Base-by-base conservation (phyloP, 2,888 invertebrate species). In the Acrocyrtus sp. region DNA sequence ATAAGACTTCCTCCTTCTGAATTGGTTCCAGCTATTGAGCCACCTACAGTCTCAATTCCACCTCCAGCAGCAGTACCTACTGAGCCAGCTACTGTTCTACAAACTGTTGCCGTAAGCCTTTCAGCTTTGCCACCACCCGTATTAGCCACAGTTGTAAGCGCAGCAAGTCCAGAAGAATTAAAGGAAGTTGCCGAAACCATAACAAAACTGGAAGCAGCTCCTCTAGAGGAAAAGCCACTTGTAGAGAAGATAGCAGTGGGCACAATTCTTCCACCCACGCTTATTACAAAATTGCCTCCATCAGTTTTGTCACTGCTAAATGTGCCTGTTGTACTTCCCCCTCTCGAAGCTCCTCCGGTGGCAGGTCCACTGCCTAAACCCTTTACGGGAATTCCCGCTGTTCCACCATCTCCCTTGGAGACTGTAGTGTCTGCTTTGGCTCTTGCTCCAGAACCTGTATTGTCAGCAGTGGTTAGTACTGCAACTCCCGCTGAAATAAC, bases 121-220 rank as follows among this genome's bases (percentile, higher is more conserved):
- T 5, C 24, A 8, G 50, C 24, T 6, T 10, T 50, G 4, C 50
- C 50, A 10, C 8, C 21, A 15, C 50, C 50, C 19, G 50, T 22
- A 10, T 6, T 50, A 19, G 8, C 5, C 22, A 4, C 4, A 34
- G 39, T 34, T 10, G 12, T 34, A 5, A 4, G 22, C 5, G 19
- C 15, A 24, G 57, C 57, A 3, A 57, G 43, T 6, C 57, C 57
- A 21, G 43, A 10, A 3, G 57, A 57, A 22, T 22, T 60, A 10
- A 27, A 6, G 2, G 47, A 47, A 21, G 3, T 60, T 19, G 60
- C 17, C 17, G 47, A 26, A 26, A 47, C 60, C 47, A n/a, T 47
- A 27, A 24, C 45, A 1, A 60, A 60, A 27, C 27, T 60, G 17
- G 60, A 60, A 47, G 10, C 45, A 2, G 4, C 47, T 15, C 47